Base-by-base conservation (phyloP, 1,140 invertebrate species). In the Bombus picipes region DNA sequence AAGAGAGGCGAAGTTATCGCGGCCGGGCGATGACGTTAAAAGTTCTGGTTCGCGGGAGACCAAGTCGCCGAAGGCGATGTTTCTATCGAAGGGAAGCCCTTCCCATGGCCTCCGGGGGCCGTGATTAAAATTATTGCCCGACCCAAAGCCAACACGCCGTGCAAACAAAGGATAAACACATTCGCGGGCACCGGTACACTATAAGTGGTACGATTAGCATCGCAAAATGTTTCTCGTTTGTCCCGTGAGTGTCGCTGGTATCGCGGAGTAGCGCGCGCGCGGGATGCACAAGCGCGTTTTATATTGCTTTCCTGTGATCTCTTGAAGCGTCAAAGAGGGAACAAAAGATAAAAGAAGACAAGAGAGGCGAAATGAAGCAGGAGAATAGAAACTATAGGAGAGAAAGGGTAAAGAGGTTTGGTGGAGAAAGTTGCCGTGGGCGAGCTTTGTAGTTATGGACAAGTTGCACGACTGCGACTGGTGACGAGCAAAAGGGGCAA, bases 371-470 rank as follows among this genome's bases (percentile, higher is more conserved):
- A 62, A 34, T 41, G 39, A 43, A 28, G 62, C 59, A 34, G 53
- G 59, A 71, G 53, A 80, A 59, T 74, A 89, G 81, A 87, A 73
- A 68, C 71, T 72, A 59, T 79, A 57, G 65, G 10, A 59, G 72
- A 83, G 76, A 77, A 47, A 73, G 88, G n/a, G 76, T 57, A 87
- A 78, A 86, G 70, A 75, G 82, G 83, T 85, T 85, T 75, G 77
- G 81, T 12, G 47, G 71, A 77, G 71, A 77, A 92, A 89, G 77
- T 83, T 81, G 90, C 88, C 92, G 79, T 66, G 66, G 89, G 89
- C 87, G 81, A 47, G 77, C 88, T 92, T 92, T 92, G 86, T 91
- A 90, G 92, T 93, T 92, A 91, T 85, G 89, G 87, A 91, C 86
- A 92, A 92, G 90, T 92, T 91, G 90, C 77, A 70, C 76, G 80